Conservation (phyloP, 2,888 invertebrate species). For the Cosmia pyralina region DNA sequence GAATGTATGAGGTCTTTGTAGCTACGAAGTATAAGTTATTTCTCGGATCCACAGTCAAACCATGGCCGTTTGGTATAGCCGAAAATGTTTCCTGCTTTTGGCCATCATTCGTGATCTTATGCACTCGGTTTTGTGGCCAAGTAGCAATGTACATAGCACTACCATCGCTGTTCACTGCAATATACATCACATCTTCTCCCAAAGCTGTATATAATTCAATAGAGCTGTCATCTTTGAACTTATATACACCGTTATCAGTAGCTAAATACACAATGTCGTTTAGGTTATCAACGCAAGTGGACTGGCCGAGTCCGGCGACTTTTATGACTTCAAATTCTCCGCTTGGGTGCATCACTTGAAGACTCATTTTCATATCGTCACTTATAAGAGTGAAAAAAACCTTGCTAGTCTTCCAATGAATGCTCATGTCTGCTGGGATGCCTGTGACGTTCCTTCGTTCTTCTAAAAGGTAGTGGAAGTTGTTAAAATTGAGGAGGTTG, state of each 20-base stretch:
- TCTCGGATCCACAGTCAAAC: constrained; percentile 81
- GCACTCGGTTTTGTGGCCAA: constrained; percentile 86
- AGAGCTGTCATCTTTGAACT: constrained; percentile 81
- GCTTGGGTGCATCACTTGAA: constrained; percentile 78
- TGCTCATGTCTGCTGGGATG: constrained; percentile 84
- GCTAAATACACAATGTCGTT: constrained; percentile 86
- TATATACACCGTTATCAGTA: constrained; percentile 87
- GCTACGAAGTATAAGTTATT: constrained; percentile 86
- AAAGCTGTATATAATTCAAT: constrained; percentile 80
- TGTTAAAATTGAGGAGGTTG: constrained; percentile 77
- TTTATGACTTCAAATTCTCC: constrained; percentile 80
- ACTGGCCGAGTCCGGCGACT: constrained; percentile 84
- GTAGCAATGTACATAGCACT: constrained; percentile 83
- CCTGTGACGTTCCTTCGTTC: constrained; percentile 77
- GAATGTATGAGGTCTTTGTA: constrained; percentile 82
- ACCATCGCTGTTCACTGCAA: constrained; percentile 81
- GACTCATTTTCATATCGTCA: constrained; percentile 84
- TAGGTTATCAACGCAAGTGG: constrained; percentile 85
- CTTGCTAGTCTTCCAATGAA: constrained; percentile 85
- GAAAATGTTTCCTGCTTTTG: constrained; percentile 79
- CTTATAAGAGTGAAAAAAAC: constrained; percentile 84
- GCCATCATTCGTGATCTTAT: constrained; percentile 81
- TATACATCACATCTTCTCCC: constrained; percentile 87
- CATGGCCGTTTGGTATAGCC: constrained; percentile 84
- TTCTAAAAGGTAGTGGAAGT: constrained; percentile 77